Conservation (phyloP, 2,113 vertebrate genomes). For the Zosterops borbonicus region DNA sequence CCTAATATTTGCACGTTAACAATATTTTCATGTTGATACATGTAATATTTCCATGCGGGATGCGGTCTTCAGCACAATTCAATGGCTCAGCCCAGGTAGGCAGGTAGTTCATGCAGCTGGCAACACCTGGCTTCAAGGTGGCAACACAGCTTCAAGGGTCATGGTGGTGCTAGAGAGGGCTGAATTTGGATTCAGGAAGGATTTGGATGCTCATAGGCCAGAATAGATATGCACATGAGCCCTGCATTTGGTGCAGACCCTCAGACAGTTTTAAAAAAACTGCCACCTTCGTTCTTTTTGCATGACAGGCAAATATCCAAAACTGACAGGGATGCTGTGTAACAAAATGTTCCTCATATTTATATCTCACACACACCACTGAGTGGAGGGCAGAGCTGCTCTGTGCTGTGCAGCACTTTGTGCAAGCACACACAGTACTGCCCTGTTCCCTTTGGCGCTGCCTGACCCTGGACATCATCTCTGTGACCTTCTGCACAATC, state of each 20-base stretch:
- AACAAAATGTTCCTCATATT: neutral
- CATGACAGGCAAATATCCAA: neutral
- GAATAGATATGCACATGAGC: neutral
- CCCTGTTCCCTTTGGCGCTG: neutral
- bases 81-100: neutral
- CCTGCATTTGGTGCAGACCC: neutral
- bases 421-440: neutral
- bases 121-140: no score
- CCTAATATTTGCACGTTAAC: neutral
- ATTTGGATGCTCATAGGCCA: neutral
- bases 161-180: neutral
- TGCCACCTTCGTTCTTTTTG: neutral
- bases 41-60: neutral
- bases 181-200: neutral
- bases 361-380: fast-evolving
- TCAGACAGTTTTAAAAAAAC: neutral
- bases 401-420: neutral
- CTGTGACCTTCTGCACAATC: neutral
- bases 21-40: neutral
- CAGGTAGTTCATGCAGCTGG: neutral
- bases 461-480: neutral
- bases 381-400: neutral
- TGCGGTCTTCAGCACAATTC: neutral
- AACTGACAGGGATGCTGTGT: neutral
- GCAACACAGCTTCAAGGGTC: neutral